These are phyloP conservation scores for Iguana delicatissima DNA, from an alignment of 2,797 vertebrate species.

Conservation along the genomic window DNA sequence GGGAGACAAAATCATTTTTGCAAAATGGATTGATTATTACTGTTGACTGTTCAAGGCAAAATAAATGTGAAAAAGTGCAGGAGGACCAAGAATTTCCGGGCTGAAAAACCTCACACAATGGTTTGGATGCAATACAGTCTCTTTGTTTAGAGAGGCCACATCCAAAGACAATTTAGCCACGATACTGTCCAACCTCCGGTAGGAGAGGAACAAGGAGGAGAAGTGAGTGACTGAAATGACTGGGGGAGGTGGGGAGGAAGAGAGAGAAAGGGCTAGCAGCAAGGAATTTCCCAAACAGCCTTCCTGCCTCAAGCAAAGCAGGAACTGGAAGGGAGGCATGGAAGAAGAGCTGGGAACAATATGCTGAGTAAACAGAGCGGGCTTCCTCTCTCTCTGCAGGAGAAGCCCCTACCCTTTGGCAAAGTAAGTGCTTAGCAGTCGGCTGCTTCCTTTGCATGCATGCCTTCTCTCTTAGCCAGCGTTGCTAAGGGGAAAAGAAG, in stretches of 20 bases:
- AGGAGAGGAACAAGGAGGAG: no score
- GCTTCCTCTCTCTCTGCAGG: constrained; percentile 84
- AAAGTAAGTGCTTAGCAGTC: constrained; percentile 84
- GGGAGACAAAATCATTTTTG: constrained; percentile 28
- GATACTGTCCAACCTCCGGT: not conserved
- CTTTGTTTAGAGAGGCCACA: no score
- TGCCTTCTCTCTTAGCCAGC: constrained; percentile 86
- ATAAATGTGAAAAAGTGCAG: no score
- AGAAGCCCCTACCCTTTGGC: constrained; percentile 74
- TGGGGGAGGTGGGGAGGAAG: constrained; percentile 43
- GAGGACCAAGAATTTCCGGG: no score
- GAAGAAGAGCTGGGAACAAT: constrained; percentile 90
- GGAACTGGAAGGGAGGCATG: constrained; percentile 85
- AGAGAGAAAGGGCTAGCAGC: constrained; percentile 86
- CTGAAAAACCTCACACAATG: no score
- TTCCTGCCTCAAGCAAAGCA: constrained; percentile 84
- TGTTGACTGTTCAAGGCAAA: no score
- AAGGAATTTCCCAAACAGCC: constrained; percentile 90
- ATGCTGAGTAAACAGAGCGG: constrained; percentile 79
- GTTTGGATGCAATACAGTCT: constrained; percentile 48
- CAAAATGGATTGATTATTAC: constrained; percentile 24
- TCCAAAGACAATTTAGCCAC: not conserved
- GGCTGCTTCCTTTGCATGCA: constrained; percentile 84
- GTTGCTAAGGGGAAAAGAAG: constrained; percentile 89
- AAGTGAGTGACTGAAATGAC: constrained; percentile 33